Percentiles rank a stretch among this genome's conserved stretches.
phyloP scores from a whole-genome alignment of 2,797 vertebrate species.

The Sitta carolinensis region DNA sequence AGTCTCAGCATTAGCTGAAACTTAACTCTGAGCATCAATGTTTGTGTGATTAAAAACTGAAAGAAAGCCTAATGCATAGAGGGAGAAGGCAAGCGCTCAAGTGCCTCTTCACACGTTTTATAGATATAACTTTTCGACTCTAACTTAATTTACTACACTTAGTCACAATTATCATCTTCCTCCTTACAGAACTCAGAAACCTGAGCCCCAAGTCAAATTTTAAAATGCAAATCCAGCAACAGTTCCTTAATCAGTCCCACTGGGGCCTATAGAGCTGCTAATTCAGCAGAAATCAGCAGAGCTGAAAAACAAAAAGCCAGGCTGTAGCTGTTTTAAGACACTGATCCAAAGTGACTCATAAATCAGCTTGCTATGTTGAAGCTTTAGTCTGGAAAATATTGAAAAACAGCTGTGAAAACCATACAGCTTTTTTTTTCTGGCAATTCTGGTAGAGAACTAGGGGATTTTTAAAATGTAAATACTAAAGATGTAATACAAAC shows the following conservation, averaged over 20 bases:
- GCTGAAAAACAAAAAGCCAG: constrained; percentile 87
- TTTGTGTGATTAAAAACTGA: background rate
- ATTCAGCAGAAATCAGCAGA: constrained; percentile 94
- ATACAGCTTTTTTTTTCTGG: constrained; percentile 62
- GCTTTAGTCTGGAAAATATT: constrained; percentile 85
- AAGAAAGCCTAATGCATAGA: background rate
- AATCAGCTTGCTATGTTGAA: constrained; percentile 88
- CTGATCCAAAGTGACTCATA: constrained; percentile 90
- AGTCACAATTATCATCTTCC: constrained; percentile 61
- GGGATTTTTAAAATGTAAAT: constrained; percentile 72
- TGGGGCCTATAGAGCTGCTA: constrained; percentile 85
- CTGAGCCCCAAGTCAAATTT: constrained; percentile 75
- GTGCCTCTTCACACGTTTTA: constrained; percentile 26
- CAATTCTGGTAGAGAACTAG: constrained; percentile 54
- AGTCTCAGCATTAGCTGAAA: background rate
- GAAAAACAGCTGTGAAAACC: constrained; percentile 82
- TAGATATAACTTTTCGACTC: constrained; percentile 38
- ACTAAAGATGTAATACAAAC: constrained; percentile 67
- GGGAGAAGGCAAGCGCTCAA: constrained; percentile 4
- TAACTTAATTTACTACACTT: constrained; percentile 74
- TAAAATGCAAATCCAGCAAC: constrained; percentile 83
- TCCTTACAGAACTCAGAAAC: constrained; percentile 67
- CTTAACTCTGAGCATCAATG: background rate
- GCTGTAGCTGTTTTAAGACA: constrained; percentile 87
- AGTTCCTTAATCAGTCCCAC: constrained; percentile 89